Base-by-base conservation (phyloP, 2,888 invertebrate genomes). In the Rhopalosiphum nymphaeae region DNA sequence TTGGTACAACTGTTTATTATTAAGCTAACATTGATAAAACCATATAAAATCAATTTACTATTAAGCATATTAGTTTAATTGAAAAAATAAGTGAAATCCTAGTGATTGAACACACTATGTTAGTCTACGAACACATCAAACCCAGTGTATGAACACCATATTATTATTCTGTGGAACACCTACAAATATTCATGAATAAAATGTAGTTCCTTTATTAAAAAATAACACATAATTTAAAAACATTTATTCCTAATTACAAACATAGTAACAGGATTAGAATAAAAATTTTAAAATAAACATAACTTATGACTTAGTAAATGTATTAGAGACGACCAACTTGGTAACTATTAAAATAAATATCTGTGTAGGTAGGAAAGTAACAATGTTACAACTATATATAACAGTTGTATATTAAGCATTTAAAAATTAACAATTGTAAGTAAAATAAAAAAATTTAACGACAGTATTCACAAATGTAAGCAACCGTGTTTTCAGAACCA, bases 381-480 rank as follows among this genome's bases (percentile, higher is more conserved):
- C 49, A 49, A 49, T 49, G 49, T 49, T 49, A 49, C 49, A 49
- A 49, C 5, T 49, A 49, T 5, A 49, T 49, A 49, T 49, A 49
- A 49, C 49, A 49, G 49, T 49, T 46, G n/a, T 87, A 57, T 57
- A 26, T 26, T 26, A 29, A 13, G 16, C n/a, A 88, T 87, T 53
- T 53, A n/a, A 36, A 88, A 21, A 21, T 36, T 21, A 56, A 88
- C 36, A 36, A 13, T 36, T 56, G 56, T 56, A n/a, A n/a, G n/a
- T n/a, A n/a, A n/a, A n/a, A n/a, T n/a, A n/a, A n/a, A n/a, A n/a
- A n/a, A n/a, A 56, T 10, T 89, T 89, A 89, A 89, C 26, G 89
- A 11, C 56, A 89, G 44, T n/a, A 89, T 21, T 89, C 89, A 89
- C 89, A 89, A 89, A 89, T 89, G 21, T 57, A 57, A 89, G 42